Conservation (phyloP, 2,888 invertebrate genomes). For the Pecten maximus region DNA sequence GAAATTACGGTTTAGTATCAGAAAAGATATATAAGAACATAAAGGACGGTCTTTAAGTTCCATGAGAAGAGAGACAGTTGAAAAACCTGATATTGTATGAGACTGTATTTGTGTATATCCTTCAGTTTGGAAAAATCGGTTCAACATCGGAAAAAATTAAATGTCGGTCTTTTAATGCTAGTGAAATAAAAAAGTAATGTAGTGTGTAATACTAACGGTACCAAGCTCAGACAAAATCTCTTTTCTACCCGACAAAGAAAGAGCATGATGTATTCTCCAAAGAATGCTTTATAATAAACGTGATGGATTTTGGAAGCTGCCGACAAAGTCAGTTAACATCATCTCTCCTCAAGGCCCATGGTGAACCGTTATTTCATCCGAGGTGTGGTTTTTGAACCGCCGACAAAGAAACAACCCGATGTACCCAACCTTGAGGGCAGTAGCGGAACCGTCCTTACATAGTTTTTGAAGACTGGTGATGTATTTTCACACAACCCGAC, state of each 20-base stretch:
- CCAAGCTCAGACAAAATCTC: background rate
- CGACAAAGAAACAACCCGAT: background rate
- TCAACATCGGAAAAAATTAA: too few relatives aligned
- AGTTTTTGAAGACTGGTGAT: background rate
- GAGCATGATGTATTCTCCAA: background rate
- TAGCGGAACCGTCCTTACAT: background rate
- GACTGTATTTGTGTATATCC: too few relatives aligned
- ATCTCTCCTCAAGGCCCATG: background rate
- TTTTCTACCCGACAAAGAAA: background rate
- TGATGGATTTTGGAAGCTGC: background rate
- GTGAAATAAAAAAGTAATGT: too few relatives aligned
- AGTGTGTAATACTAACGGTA: background rate
- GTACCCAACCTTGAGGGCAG: background rate
- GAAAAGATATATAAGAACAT: too few relatives aligned
- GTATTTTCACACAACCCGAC: conserved; percentile 7
- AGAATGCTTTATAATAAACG: background rate
- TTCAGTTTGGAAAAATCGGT: too few relatives aligned
- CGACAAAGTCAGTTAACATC: background rate
- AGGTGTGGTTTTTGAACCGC: background rate
- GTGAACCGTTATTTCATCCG: background rate
- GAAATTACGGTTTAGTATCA: too few relatives aligned
- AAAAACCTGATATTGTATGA: too few relatives aligned
- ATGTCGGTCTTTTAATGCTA: too few relatives aligned
- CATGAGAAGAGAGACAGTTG: too few relatives aligned
- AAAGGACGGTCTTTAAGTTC: too few relatives aligned